Conservation (phyloP, 2,113 vertebrate species). For the Porphyrio hochstetteri region DNA sequence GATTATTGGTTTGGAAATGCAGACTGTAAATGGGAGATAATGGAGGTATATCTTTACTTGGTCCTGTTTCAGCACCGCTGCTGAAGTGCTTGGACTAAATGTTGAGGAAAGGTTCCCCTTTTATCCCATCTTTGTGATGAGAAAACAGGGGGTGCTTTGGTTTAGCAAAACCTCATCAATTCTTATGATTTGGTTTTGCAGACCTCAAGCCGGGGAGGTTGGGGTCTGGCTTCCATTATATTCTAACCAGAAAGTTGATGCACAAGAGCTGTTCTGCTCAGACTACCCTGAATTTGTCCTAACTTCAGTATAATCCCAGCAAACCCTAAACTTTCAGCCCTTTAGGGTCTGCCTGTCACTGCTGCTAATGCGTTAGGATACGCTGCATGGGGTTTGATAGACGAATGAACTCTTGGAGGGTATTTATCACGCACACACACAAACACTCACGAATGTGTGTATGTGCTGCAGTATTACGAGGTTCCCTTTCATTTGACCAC, state of each 20-base stretch:
- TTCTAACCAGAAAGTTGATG: slow-evolving; percentile 1
- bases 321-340: background rate
- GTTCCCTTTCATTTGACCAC: slow-evolving; percentile 31
- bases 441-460: background rate
- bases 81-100: background rate
- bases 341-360: background rate
- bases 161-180: slow-evolving; percentile 28
- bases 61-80: background rate
- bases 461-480: background rate
- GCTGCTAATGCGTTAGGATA: background rate
- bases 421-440: background rate
- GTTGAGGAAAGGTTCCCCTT: background rate
- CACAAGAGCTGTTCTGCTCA: slow-evolving; percentile 11
- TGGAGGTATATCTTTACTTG: background rate
- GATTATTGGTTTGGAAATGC: background rate
- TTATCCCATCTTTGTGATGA: background rate
- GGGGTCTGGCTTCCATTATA: slow-evolving; percentile 40
- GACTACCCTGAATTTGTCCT: background rate
- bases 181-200: slow-evolving; percentile 33
- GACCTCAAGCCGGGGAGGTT: slow-evolving; percentile 3
- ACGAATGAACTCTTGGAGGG: background rate
- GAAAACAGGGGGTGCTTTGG: background rate
- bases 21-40: background rate
- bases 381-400: background rate
- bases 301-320: slow-evolving; percentile 7